phyloP scores from a whole-genome alignment of 2,797 vertebrate species.

The Centropyge bicolor region DNA sequence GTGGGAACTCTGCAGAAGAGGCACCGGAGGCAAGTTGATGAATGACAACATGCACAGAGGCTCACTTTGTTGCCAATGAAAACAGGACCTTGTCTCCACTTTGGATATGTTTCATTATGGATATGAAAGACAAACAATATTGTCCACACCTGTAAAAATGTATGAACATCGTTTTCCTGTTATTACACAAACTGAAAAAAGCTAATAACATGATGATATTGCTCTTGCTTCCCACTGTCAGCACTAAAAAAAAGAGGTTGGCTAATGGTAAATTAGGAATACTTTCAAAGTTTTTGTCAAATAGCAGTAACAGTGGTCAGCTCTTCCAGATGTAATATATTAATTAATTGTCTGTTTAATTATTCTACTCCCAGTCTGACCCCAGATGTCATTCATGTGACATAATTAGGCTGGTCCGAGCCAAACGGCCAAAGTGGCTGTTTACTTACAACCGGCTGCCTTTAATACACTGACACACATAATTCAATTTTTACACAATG shows the following conservation, averaged over 20 bases:
- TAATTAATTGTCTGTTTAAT: conserved; percentile 25
- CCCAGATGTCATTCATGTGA: conserved; percentile 36
- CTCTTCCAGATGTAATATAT: neutral
- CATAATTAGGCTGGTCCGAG: conserved; percentile 43
- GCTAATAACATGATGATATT: neutral
- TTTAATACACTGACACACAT: conserved; percentile 68
- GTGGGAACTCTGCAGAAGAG: conserved; percentile 21
- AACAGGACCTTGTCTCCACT: conserved; percentile 1
- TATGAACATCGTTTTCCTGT: neutral
- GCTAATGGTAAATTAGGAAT: neutral
- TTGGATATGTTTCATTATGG: neutral
- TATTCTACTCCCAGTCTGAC: conserved; percentile 20
- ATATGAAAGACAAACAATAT: conserved; percentile 1
- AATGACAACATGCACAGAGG: conserved; percentile 21
- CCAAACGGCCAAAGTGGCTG: conserved; percentile 60
- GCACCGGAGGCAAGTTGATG: neutral
- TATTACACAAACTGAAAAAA: neutral
- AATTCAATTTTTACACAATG: conserved; percentile 79
- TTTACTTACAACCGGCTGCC: conserved; percentile 71
- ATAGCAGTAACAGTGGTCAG: neutral
- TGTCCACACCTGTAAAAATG: neutral
- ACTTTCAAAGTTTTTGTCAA: neutral
- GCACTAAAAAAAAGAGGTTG: neutral
- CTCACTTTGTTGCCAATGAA: conserved; percentile 20
- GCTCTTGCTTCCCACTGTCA: neutral